Base-by-base conservation (phyloP, 2,888 invertebrate genomes). In the Dastarcus helophoroides region DNA sequence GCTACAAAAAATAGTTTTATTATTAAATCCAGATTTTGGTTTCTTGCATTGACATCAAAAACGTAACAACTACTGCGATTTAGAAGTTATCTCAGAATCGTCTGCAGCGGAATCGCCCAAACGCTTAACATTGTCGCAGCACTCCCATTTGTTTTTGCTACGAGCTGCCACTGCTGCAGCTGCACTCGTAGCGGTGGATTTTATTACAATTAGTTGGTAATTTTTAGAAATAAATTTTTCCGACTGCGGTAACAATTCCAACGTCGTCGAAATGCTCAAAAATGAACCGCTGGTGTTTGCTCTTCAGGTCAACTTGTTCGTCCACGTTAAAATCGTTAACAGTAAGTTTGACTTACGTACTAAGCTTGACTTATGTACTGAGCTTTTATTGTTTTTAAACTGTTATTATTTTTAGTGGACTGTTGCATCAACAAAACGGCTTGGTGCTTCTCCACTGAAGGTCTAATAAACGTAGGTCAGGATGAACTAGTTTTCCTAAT, bases 401-500 rank as follows among this genome's bases (percentile, higher is more conserved):
- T n/a, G n/a, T n/a, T 15, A 31, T 35, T 60, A 64, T 16, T 51
- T 65, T 10, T 48, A 81, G 82, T 84, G 65, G 76, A 75, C 48
- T 84, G 84, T 52, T 81, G 80, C 53, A 71, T 80, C 38, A 76
- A 78, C 48, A 73, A 72, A 43, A 66, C 66, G 37, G 77, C 77
- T 36, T 83, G 86, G 73, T 81, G 80, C 54, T 77, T 85, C 46
- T 73, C 79, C 12, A 80, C 83, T 0, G 67, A 71, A 42, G 88
- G 88, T 8, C 64, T 88, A 56, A 75, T 76, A 35, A 75, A 76
- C 34, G 83, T 84, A 10, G 84, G 83, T 2, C 86, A 85, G 53
- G 85, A 86, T 52, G 88, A 88, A 62, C 64, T 89, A 11, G 71
- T 85, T 25, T 69, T 84, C 33, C 54, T 86, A 21, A 59, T 88